Percentiles rank a stretch among this genome's conserved stretches.
Evolutionary conservation across 2,888 invertebrate genomes (phyloP).

Genomic region (Oscheius sp.): DNA sequence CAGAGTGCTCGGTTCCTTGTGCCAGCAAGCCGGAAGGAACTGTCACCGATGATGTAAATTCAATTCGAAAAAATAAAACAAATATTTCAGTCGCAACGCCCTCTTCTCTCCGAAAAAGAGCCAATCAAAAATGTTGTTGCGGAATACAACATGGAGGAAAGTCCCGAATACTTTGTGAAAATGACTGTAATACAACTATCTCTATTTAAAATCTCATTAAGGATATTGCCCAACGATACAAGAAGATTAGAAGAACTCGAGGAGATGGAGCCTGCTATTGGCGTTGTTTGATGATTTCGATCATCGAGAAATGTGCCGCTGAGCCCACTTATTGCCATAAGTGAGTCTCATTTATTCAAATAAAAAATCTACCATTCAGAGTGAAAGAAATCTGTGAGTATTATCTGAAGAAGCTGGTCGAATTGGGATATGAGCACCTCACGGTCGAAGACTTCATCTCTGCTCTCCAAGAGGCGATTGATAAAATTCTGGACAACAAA

Average conservation of each 20-base stretch:
- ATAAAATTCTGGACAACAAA: neutral
- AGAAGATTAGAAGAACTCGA: neutral
- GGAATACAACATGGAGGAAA: neutral
- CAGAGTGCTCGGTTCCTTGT: neutral
- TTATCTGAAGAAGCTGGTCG: neutral
- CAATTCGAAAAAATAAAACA: neutral
- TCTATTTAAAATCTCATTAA: neutral
- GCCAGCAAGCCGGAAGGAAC: neutral
- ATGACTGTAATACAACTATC: neutral
- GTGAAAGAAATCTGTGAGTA: neutral
- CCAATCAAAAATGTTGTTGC: conserved; percentile 1
- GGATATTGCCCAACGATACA: neutral
- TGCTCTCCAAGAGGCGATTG: neutral
- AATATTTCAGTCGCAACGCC: neutral
- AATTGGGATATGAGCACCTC: neutral
- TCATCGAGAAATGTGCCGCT: neutral
- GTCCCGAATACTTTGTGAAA: neutral
- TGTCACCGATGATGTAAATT: neutral
- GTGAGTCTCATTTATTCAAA: neutral
- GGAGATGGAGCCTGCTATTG: conserved; percentile 16
- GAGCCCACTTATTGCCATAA: conserved; percentile 2
- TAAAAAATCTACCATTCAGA: neutral
- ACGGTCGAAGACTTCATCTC: conserved; percentile 3
- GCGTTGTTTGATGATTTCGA: conserved; percentile 1
- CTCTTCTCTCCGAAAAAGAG: neutral